phyloP scores from a whole-genome alignment of 2,888 invertebrate genomes.

The Phytoseiulus persimilis region DNA sequence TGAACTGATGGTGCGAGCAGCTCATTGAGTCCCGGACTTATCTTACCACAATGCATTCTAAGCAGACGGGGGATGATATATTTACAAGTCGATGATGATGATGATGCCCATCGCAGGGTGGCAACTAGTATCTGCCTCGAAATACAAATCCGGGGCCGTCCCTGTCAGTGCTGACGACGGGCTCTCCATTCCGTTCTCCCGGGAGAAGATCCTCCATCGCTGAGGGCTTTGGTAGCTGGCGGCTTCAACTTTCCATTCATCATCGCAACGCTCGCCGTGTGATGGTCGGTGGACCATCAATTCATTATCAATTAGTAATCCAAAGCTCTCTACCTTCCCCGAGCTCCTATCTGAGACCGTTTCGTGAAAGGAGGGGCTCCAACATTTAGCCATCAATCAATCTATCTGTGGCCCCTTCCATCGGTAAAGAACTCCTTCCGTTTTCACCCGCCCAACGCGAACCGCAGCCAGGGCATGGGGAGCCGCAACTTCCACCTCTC shows the following conservation, averaged over 20 bases:
- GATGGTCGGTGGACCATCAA: background rate
- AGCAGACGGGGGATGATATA: too few species aligned
- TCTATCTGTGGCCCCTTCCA: background rate
- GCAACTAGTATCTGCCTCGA: background rate
- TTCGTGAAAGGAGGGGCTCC: background rate
- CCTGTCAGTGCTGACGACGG: background rate
- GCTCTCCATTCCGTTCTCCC: background rate
- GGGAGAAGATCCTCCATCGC: background rate
- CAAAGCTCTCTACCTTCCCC: background rate
- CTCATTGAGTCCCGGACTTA: too few species aligned
- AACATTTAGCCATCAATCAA: background rate
- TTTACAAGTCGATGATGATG: background rate
- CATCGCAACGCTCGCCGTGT: background rate
- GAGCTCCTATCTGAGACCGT: background rate
- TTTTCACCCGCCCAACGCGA: background rate
- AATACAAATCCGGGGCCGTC: background rate
- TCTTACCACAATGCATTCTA: too few species aligned
- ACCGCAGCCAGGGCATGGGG: background rate
- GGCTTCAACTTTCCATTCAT: background rate
- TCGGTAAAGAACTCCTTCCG: background rate
- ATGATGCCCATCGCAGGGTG: background rate
- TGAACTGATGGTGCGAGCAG: too few species aligned
- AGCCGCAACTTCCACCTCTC: background rate
- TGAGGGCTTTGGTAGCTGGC: background rate
- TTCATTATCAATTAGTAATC: constrained; percentile 5